phyloP scores from a whole-genome alignment of 2,888 invertebrate genomes.

The Dyspetes luteomarginatus region DNA sequence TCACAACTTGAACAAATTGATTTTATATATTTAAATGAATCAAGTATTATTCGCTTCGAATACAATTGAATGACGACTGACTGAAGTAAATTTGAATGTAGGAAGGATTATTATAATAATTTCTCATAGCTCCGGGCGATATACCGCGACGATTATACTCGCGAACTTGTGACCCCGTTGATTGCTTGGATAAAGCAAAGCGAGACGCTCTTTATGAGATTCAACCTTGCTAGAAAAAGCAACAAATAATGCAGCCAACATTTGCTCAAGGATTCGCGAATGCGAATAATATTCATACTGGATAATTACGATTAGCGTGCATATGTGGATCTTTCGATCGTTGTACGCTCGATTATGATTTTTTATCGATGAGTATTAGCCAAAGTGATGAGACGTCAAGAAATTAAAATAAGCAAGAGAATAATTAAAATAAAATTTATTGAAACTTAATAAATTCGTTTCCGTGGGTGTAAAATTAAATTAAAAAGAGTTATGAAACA shows the following conservation, averaged over 20 bases:
- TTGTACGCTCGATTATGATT: too few species aligned
- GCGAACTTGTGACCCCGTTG: constrained; percentile 41
- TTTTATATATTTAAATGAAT: background rate
- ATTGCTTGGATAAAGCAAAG: constrained; percentile 29
- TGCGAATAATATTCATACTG: background rate
- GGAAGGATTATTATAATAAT: constrained; percentile 14
- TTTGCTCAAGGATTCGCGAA: constrained; percentile 18
- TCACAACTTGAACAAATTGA: background rate
- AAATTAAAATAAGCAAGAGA: too few species aligned
- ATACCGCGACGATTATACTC: constrained; percentile 12
- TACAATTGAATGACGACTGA: too few species aligned
- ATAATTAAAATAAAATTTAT: too few species aligned
- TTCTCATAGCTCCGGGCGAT: constrained; percentile 18
- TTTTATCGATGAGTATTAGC: too few species aligned
- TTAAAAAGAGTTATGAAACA: too few species aligned
- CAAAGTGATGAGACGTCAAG: too few species aligned
- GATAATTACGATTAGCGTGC: too few species aligned
- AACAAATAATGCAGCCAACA: background rate
- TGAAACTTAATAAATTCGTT: too few species aligned
- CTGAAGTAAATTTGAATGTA: too few species aligned
- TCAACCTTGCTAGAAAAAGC: constrained; percentile 36
- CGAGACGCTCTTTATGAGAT: background rate
- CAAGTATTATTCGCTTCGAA: background rate
- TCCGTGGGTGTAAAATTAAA: too few species aligned
- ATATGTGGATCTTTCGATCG: background rate